Conservation (phyloP, 2,888 invertebrate genomes). For the Geophilus truncorum region DNA sequence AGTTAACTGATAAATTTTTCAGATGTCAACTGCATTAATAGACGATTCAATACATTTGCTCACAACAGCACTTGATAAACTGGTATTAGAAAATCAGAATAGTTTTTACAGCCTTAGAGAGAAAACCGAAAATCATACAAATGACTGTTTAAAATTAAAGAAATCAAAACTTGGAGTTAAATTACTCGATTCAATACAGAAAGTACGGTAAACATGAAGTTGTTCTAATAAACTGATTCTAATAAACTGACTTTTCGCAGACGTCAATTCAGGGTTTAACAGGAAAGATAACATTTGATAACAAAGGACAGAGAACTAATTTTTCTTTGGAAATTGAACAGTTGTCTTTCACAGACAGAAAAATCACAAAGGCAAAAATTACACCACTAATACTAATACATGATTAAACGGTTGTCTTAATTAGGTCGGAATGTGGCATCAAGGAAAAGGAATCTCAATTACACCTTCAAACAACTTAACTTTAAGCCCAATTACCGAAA, state of each 20-base stretch:
- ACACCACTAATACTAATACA: too few species aligned
- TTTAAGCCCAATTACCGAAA: conserved; percentile 60
- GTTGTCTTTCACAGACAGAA: conserved; percentile 90
- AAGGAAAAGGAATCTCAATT: conserved; percentile 67
- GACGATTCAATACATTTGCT: conserved; percentile 91
- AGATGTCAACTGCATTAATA: conserved; percentile 91
- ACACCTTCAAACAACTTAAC: conserved; percentile 67
- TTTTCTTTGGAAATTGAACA: conserved; percentile 85
- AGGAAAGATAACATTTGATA: conserved; percentile 84
- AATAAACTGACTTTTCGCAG: conserved; percentile 51
- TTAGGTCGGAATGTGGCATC: conserved; percentile 54
- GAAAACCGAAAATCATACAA: not conserved
- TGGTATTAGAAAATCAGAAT: conserved; percentile 79
- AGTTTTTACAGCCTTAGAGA: too few species aligned
- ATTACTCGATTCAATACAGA: not conserved
- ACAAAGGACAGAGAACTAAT: conserved; percentile 80
- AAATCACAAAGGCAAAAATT: conserved; percentile 77
- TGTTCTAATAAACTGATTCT: conserved; percentile 64
- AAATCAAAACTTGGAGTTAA: not conserved
- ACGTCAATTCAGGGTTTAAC: conserved; percentile 85
- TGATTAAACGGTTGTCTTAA: not conserved
- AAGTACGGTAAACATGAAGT: not conserved
- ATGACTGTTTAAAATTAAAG: not conserved
- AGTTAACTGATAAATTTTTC: too few species aligned
- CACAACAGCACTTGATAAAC: conserved; percentile 81